Percentiles rank a stretch among this genome's conserved stretches.
Evolutionary conservation across 2,797 vertebrate species (phyloP).

Genomic region (Moxostoma hubbsi): DNA sequence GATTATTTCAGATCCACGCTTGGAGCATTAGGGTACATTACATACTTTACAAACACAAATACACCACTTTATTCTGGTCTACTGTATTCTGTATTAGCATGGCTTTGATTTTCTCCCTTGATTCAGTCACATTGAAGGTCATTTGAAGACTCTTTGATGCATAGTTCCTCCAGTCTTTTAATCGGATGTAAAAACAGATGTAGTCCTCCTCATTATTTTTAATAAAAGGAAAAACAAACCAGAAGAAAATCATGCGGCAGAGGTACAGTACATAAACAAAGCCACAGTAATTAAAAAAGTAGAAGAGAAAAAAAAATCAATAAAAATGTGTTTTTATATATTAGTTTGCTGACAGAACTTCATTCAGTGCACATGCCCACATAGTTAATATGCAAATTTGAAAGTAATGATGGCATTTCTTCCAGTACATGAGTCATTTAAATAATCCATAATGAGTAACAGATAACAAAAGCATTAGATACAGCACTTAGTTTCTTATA

Average conservation of each 20-base stretch:
- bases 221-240: slow-evolving; percentile 40
- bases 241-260: slow-evolving; percentile 14
- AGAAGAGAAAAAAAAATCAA: slow-evolving; percentile 15
- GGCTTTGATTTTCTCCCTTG: slow-evolving; percentile 49
- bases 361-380: background rate
- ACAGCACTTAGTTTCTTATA: slow-evolving; percentile 3
- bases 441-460: slow-evolving; percentile 29
- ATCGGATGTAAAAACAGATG: slow-evolving; percentile 42
- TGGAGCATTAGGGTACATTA: slow-evolving; percentile 25
- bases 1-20: slow-evolving; percentile 39
- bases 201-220: slow-evolving; percentile 52
- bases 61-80: slow-evolving; percentile 23
- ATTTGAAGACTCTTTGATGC: slow-evolving; percentile 44
- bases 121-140: slow-evolving; percentile 44
- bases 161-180: slow-evolving; percentile 21
- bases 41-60: slow-evolving; percentile 26
- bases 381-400: slow-evolving; percentile 32
- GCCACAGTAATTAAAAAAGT: slow-evolving; percentile 30
- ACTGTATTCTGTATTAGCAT: slow-evolving; percentile 48
- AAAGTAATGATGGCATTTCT: slow-evolving; percentile 33
- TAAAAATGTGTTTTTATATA: slow-evolving; percentile 1
- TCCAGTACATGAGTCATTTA: slow-evolving; percentile 13
- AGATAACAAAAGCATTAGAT: slow-evolving; percentile 21
- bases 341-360: background rate
- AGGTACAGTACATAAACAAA: slow-evolving; percentile 34